These are phyloP conservation scores for Melanchra persicariae DNA, from an alignment of 2,888 invertebrate genomes.

Conservation along the genomic window DNA sequence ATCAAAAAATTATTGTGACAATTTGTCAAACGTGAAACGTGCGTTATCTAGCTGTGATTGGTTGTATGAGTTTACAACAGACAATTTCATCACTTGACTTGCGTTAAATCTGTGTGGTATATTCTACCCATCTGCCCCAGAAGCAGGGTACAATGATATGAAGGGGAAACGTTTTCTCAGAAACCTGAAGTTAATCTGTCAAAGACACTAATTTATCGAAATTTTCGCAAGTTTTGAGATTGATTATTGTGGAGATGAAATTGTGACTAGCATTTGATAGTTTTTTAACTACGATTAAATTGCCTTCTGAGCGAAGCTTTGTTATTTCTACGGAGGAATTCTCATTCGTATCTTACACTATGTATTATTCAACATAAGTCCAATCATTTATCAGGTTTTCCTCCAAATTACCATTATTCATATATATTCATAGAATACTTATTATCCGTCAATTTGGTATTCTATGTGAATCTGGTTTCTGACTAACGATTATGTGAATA, in stretches of 20 bases:
- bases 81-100: background rate
- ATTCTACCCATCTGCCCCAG: too few species aligned
- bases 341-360: background rate
- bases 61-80: background rate
- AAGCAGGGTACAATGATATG: too few species aligned
- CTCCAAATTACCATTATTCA: slow-evolving; percentile 32
- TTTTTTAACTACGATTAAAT: background rate
- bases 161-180: too few species aligned
- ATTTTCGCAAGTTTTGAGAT: background rate
- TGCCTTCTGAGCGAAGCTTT: background rate
- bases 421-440: slow-evolving; percentile 11
- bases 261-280: background rate
- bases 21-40: background rate
- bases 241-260: background rate
- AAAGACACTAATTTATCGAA: background rate
- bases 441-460: slow-evolving; percentile 23
- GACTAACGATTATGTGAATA: slow-evolving; percentile 27
- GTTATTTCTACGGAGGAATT: slow-evolving; percentile 4
- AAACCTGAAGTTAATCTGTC: background rate
- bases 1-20: background rate
- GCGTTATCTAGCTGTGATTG: background rate
- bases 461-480: slow-evolving; percentile 23
- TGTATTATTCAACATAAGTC: background rate
- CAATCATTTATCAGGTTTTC: slow-evolving; percentile 28
- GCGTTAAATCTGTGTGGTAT: too few species aligned